Conservation (phyloP, 2,888 invertebrate species). For the Calameuta pallipes region DNA sequence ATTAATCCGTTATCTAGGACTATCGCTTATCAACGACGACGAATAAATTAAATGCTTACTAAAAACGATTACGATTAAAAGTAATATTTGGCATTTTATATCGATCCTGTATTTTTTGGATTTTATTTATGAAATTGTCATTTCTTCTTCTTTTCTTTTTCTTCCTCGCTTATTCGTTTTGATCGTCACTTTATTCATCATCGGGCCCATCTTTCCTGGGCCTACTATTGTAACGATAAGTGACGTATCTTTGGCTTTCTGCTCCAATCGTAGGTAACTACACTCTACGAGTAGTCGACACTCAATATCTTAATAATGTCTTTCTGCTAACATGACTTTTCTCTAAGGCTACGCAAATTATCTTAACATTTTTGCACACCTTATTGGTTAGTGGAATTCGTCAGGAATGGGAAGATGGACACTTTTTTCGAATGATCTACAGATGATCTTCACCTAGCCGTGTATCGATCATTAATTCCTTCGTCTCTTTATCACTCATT, state of each 20-base stretch:
- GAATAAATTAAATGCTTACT: conserved; percentile 41
- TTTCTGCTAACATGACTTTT: background rate
- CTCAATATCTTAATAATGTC: background rate
- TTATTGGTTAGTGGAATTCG: background rate
- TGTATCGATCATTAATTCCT: background rate
- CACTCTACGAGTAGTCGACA: background rate
- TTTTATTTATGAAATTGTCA: background rate
- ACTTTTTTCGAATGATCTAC: background rate
- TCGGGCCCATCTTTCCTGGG: background rate
- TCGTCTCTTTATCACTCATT: background rate
- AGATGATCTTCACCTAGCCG: background rate
- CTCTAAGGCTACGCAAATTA: background rate
- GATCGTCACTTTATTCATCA: background rate
- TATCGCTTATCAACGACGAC: conserved; percentile 41
- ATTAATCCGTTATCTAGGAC: conserved; percentile 24
- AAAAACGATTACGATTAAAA: conserved; percentile 42
- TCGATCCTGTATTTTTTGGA: background rate
- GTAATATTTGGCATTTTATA: conserved; percentile 42
- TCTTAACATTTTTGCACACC: background rate
- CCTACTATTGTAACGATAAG: background rate
- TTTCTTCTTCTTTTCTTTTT: background rate
- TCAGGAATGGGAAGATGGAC: background rate
- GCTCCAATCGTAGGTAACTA: background rate
- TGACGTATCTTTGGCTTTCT: conserved; percentile 34
- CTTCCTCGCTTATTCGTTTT: background rate